Evolutionary conservation across 2,888 invertebrate genomes (phyloP).

Genomic region (Ceratothoa steindachneri): DNA sequence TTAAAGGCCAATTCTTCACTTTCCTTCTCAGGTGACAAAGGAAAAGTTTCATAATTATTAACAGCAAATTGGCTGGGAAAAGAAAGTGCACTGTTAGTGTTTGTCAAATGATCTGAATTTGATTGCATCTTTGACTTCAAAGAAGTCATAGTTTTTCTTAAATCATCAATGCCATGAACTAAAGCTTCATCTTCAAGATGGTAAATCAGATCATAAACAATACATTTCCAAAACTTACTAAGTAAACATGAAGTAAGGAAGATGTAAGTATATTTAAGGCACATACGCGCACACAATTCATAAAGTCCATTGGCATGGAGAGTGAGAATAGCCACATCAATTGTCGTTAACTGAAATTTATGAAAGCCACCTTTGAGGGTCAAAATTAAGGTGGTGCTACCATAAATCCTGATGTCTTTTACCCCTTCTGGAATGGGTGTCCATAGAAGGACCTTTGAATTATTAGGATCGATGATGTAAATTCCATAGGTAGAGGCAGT

Average conservation of each 20-base stretch:
- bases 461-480: constrained; percentile 33
- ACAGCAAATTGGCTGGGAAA: too few species aligned
- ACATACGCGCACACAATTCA: constrained; percentile 23
- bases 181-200: constrained; percentile 5
- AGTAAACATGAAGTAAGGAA: constrained; percentile 21
- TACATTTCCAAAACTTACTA: constrained; percentile 14
- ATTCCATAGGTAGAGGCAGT: constrained; percentile 27
- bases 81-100: too few species aligned
- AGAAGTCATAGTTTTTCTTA: not conserved
- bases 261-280: constrained; percentile 16
- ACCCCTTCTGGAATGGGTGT: constrained; percentile 26
- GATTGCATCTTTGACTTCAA: too few species aligned
- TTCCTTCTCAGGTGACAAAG: too few species aligned
- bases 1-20: too few species aligned
- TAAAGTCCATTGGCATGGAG: constrained; percentile 18
- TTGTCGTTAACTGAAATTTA: constrained; percentile 27
- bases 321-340: constrained; percentile 32
- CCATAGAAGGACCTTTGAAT: constrained; percentile 30
- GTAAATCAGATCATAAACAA: constrained; percentile 19
- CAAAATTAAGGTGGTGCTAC: constrained; percentile 24
- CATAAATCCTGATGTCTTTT: constrained; percentile 29
- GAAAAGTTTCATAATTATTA: too few species aligned
- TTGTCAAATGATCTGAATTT: too few species aligned
- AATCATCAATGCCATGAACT: not conserved
- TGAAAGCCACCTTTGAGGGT: constrained; percentile 20